Conservation (phyloP, 2,113 vertebrate species). For the Brachyhypopomus occidentalis region DNA sequence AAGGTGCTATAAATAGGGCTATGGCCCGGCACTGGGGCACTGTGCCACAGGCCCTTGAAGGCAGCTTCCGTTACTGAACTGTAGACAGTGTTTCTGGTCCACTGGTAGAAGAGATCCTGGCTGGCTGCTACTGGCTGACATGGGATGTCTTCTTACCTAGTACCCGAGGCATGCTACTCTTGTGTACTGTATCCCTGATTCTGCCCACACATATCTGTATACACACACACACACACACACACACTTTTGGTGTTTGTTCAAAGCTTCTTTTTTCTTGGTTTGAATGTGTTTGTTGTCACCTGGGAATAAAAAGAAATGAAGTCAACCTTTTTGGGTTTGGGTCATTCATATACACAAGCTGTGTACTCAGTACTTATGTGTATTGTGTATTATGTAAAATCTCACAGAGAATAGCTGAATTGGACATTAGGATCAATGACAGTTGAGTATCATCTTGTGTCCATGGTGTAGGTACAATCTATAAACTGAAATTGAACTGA, state of each 20-base stretch:
- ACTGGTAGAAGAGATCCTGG: not conserved
- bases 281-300: conserved; percentile 48
- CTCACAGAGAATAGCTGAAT: too few relatives aligned
- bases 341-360: conserved; percentile 18
- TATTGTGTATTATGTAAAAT: not conserved
- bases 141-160: not conserved
- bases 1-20: conserved; percentile 48
- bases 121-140: conserved; percentile 10
- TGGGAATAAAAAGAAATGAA: conserved; percentile 52
- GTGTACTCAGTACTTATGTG: not conserved
- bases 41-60: conserved; percentile 28
- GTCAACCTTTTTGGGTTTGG: conserved; percentile 40
- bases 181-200: conserved; percentile 43
- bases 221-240: not conserved
- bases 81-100: conserved; percentile 13
- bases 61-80: conserved; percentile 48
- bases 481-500: too few relatives aligned
- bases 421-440: too few relatives aligned
- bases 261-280: conserved; percentile 37
- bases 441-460: too few relatives aligned
- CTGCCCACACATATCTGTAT: conserved; percentile 13
- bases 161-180: not conserved
- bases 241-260: conserved; percentile 49
- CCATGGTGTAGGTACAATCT: too few relatives aligned
- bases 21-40: not conserved